Evolutionary conservation across 1,140 invertebrate species (phyloP).

Genomic region (Aphelinus atriplicis): DNA sequence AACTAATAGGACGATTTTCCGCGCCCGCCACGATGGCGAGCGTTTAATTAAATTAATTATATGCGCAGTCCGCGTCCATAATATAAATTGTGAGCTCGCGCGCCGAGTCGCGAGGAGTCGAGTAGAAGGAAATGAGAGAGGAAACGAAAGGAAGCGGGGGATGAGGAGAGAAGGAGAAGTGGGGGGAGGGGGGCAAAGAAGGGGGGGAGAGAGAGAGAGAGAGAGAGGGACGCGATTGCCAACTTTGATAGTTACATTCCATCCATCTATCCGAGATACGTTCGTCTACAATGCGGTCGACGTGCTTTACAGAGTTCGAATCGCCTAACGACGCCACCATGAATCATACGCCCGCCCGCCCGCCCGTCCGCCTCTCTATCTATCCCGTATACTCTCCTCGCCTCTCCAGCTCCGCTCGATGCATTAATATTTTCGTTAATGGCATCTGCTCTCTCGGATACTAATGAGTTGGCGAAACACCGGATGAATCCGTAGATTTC

Average conservation of each 20-base stretch:
- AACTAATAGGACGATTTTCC: slow-evolving; percentile 66
- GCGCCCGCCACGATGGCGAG: slow-evolving; percentile 44
- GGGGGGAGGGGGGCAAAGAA: slow-evolving; percentile 15
- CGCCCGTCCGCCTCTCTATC: neutral
- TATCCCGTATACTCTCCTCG: neutral
- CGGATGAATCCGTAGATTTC: no score
- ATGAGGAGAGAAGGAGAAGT: slow-evolving; percentile 34
- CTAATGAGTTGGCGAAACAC: slow-evolving; percentile 33
- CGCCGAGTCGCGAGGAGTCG: slow-evolving; percentile 45
- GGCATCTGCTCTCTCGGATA: slow-evolving; percentile 1
- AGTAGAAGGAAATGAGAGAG: slow-evolving; percentile 10
- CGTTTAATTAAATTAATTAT: slow-evolving; percentile 68
- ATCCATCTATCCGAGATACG: slow-evolving; percentile 54
- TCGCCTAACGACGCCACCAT: slow-evolving; percentile 36
- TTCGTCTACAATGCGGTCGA: slow-evolving; percentile 40
- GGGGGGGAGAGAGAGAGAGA: neutral
- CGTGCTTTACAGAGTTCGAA: slow-evolving; percentile 36
- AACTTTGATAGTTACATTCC: slow-evolving; percentile 65
- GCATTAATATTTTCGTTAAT: slow-evolving; percentile 38
- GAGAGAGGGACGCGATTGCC: slow-evolving; percentile 51
- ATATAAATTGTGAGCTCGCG: slow-evolving; percentile 63
- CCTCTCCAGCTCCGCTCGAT: neutral
- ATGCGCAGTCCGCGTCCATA: slow-evolving; percentile 58
- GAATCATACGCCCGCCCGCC: slow-evolving; percentile 24
- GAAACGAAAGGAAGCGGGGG: neutral